Base-by-base conservation (phyloP, 2,888 invertebrate species). In the Chloroclystis v-ata region DNA sequence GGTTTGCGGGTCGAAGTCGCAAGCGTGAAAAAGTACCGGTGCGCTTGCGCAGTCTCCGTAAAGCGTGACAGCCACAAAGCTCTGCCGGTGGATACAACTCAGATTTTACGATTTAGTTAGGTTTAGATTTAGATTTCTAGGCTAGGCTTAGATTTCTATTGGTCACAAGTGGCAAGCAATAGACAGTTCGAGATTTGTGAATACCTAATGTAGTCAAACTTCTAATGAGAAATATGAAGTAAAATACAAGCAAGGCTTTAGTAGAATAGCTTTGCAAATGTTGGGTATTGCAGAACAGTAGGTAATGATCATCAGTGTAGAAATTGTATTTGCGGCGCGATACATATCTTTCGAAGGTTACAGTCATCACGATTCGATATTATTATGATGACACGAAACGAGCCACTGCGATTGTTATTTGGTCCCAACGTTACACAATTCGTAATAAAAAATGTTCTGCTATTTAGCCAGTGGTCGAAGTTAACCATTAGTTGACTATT, bases 11-110 rank as follows among this genome's bases (percentile, higher is more conserved):
- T 59, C 58, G 60, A 57, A 57, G 55, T 64, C 59, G 65, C 65
- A 56, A 46, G 46, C 73, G 72, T 73, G 69, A 71, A 70, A 59
- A 57, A 55, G 57, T 70, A 74, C 65, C 73, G 69, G 57, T 68
- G 63, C 67, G 54, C 57, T 49, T 49, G 57, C 59, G 58, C 52
- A 49, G 40, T 46, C 50, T 53, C 56, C 48, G 49, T 53, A 43
- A 50, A 57, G 55, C 57, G 56, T 57, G 53, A 57, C 57, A 32
- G 28, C 46, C 10, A 53, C 57, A 55, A 53, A 49, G 50, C 32
- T 37, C 42, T 50, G 51, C 44, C 49, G n/a, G n/a, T n/a, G n/a
- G n/a, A n/a, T n/a, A n/a, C n/a, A n/a, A n/a, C n/a, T n/a, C n/a
- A n/a, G n/a, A n/a, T n/a, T n/a, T n/a, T n/a, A n/a, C n/a, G n/a